These are phyloP conservation scores for Trichomalopsis sarcophagae DNA, from an alignment of 1,140 invertebrate genomes.

Conservation along the genomic window DNA sequence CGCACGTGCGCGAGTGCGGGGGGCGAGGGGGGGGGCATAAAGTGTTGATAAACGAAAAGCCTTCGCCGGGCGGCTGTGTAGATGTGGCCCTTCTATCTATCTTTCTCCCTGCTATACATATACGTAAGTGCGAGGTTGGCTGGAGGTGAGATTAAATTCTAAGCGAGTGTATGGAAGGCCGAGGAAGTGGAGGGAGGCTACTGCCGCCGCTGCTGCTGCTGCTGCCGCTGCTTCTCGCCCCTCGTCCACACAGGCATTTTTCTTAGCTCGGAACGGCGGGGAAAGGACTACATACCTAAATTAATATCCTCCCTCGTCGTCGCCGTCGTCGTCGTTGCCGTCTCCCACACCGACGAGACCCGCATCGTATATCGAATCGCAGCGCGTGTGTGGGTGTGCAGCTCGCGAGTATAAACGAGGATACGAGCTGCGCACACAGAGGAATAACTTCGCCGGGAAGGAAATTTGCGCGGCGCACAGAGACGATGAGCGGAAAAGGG, in stretches of 20 bases:
- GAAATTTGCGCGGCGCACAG: constrained; percentile 54
- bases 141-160: constrained; percentile 71
- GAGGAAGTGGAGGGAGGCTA: constrained; percentile 4
- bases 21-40: constrained; percentile 23
- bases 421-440: constrained; percentile 14
- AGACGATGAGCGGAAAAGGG: constrained; percentile 37
- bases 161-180: constrained; percentile 47
- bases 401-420: not conserved
- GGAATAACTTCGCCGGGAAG: constrained; percentile 54
- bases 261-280: constrained; percentile 65
- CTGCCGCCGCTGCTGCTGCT: constrained; percentile 14
- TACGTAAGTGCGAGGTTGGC: constrained; percentile 50
- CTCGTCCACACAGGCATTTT: constrained; percentile 64
- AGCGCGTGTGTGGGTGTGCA: not conserved
- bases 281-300: constrained; percentile 67
- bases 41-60: constrained; percentile 51
- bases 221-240: not conserved
- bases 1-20: not conserved
- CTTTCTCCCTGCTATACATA: constrained; percentile 31
- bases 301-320: constrained; percentile 65
- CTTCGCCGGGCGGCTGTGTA: not conserved
- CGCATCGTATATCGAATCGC: not conserved
- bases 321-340: constrained; percentile 29
- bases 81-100: constrained; percentile 29
- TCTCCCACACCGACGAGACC: constrained; percentile 1